Evolutionary conservation across 2,113 vertebrate genomes (phyloP), one percentile per base, ranked within the genome.

Genomic region (Callipepla squamata): DNA sequence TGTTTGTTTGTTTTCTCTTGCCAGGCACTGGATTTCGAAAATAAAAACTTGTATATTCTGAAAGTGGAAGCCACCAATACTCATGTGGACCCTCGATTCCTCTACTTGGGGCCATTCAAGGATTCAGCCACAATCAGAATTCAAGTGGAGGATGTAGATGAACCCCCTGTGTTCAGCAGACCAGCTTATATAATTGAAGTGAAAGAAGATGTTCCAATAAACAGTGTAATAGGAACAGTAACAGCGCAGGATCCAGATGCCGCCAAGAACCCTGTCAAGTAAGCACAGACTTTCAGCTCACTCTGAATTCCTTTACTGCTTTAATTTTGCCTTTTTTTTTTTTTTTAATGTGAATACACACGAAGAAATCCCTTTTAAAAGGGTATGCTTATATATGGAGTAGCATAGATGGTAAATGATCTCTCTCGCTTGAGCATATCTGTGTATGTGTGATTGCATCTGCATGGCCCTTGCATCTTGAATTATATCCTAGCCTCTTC

Each of bases 11-110:
- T 62, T 62, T 47, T 67, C 36, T 48, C 30, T 84, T 45, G 89
- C 67, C 73, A 99, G 99, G 96, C 98, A 47, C 65, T 99, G 97
- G 99, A 99, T 96, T 99, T 98, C 0, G 99, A 99, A 97, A 98
- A 89, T 93, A 99, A 98, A 97, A 98, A 96, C 42, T 95, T 98
- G 38, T 99, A 99, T 91, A 98, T 95, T 34, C 97, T 99, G 67
- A 98, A 98, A 40, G 97, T 99, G 11, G 99, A 99, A 97, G 99
- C 99, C 93, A 97, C 98, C 84, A 99, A 99, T 85, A 97, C 96
- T 67, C 98, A 98, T 1, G 91, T 98, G 51, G 98, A 98, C 86
- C 97, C 98, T 3, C 98, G 98, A 65, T 99, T 99, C 97, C 97
- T 98, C 86, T 98, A 98, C 80, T 77, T 98, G 93, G 99, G 98